phyloP scores from a whole-genome alignment of 2,888 invertebrate genomes.

The Allacma fusca region DNA sequence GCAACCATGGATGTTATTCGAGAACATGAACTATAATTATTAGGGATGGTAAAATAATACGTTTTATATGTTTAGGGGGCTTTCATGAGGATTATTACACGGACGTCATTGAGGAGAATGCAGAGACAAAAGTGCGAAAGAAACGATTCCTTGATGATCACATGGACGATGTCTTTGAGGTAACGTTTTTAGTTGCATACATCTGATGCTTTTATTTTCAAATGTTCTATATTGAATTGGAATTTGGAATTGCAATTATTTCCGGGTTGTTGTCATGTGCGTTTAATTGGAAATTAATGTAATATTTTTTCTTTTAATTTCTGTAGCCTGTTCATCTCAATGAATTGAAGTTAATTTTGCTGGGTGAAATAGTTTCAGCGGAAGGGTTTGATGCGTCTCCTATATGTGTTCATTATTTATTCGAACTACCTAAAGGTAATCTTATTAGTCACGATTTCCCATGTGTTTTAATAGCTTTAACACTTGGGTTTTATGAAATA shows the following conservation, averaged over 20 bases:
- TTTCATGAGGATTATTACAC: conserved; percentile 15
- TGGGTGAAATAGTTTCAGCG: conserved; percentile 58
- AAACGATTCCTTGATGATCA: conserved; percentile 24
- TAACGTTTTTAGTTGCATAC: background rate
- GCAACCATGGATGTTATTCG: too few relatives aligned
- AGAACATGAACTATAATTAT: too few relatives aligned
- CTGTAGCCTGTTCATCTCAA: conserved; percentile 48
- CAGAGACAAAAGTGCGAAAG: conserved; percentile 1
- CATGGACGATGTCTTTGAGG: conserved; percentile 36
- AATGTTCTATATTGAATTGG: background rate
- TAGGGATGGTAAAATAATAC: too few relatives aligned
- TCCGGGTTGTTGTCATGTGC: background rate
- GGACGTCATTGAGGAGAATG: background rate
- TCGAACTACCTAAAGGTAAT: conserved; percentile 57
- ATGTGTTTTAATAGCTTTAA: conserved; percentile 2
- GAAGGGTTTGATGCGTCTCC: conserved; percentile 55
- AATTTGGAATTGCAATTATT: too few relatives aligned
- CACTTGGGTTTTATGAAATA: background rate
- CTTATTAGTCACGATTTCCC: background rate
- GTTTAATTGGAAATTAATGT: background rate
- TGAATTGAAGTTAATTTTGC: conserved; percentile 49
- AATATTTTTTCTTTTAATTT: conserved; percentile 14
- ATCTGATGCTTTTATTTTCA: background rate
- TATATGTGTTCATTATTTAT: conserved; percentile 55
- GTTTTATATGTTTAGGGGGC: too few relatives aligned